A percentile compares a stretch with the other conserved stretches of the same genome.
These are phyloP conservation scores for Eubucco bourcierii DNA, from an alignment of 2,113 vertebrate species.

Conservation along the genomic window DNA sequence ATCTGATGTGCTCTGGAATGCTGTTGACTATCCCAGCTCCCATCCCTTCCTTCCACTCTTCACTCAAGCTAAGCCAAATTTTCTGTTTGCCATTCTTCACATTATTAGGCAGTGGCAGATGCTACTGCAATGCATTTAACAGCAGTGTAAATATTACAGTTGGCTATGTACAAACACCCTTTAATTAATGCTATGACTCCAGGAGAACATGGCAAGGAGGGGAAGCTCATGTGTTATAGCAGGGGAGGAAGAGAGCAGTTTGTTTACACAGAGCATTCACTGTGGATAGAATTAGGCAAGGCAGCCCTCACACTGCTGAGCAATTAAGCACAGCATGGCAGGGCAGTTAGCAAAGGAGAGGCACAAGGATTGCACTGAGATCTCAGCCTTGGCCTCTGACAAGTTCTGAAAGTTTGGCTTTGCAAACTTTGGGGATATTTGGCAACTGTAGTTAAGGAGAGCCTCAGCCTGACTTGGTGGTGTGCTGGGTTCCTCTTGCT, in stretches of 20 bases:
- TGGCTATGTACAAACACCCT: neutral
- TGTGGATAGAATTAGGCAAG: neutral
- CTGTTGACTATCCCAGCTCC: neutral
- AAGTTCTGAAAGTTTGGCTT: neutral
- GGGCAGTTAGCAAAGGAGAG: neutral
- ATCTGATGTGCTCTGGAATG: neutral
- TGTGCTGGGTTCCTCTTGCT: neutral
- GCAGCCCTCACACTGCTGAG: neutral
- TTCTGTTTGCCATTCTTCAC: neutral
- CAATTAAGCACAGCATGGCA: neutral
- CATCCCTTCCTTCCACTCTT: neutral
- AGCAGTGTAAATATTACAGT: conserved; percentile 1
- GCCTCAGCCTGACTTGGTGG: neutral
- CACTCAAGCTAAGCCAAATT: neutral
- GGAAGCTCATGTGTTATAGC: neutral
- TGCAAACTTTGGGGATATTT: neutral
- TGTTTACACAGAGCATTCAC: neutral
- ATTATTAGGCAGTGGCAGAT: conserved; percentile 25
- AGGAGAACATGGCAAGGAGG: neutral
- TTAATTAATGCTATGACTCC: neutral
- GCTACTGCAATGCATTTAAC: neutral
- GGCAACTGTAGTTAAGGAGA: neutral
- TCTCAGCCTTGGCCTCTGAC: neutral
- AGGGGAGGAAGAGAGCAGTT: neutral
- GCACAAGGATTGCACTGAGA: neutral